Evolutionary conservation across 2,797 vertebrate species (phyloP).

Genomic region (Podarcis lilfordi): DNA sequence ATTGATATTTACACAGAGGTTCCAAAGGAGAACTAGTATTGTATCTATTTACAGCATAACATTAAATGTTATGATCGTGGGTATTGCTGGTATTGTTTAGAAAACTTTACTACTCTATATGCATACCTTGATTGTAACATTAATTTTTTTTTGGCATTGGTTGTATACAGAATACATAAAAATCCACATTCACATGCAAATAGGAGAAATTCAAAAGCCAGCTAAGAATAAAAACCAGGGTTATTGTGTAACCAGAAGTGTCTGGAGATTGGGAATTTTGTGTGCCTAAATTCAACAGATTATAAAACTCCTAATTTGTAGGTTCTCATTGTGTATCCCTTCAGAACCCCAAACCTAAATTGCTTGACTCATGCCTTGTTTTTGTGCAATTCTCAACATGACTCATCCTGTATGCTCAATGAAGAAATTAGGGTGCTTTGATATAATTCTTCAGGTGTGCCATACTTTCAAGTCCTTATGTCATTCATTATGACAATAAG

Average conservation of each 20-base stretch:
- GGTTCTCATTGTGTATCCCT: slow-evolving; percentile 59
- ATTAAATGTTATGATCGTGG: slow-evolving; percentile 44
- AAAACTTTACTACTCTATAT: slow-evolving; percentile 60
- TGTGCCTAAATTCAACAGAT: slow-evolving; percentile 70
- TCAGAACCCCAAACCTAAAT: slow-evolving; percentile 55
- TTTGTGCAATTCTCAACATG: neutral
- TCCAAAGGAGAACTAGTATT: neutral
- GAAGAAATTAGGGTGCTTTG: neutral
- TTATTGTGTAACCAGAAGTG: slow-evolving; percentile 73
- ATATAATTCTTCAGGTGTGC: neutral
- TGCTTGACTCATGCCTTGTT: neutral
- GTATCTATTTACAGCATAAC: slow-evolving; percentile 28
- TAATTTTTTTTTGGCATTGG: slow-evolving; percentile 63
- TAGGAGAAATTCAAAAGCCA: slow-evolving; percentile 72
- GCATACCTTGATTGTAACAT: slow-evolving; percentile 70
- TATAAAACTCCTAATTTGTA: slow-evolving; percentile 59
- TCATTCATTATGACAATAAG: neutral
- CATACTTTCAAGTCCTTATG: neutral
- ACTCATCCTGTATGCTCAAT: neutral
- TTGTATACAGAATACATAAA: slow-evolving; percentile 75
- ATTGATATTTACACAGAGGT: slow-evolving; percentile 7
- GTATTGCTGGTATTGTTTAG: slow-evolving; percentile 45
- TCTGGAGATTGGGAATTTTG: slow-evolving; percentile 67
- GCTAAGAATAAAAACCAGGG: slow-evolving; percentile 66
- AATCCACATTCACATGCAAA: slow-evolving; percentile 76